Evolutionary conservation across 2,113 vertebrate species (phyloP), one percentile per base, ranked within the genome.

Genomic region (Phodopus roborovskii): DNA sequence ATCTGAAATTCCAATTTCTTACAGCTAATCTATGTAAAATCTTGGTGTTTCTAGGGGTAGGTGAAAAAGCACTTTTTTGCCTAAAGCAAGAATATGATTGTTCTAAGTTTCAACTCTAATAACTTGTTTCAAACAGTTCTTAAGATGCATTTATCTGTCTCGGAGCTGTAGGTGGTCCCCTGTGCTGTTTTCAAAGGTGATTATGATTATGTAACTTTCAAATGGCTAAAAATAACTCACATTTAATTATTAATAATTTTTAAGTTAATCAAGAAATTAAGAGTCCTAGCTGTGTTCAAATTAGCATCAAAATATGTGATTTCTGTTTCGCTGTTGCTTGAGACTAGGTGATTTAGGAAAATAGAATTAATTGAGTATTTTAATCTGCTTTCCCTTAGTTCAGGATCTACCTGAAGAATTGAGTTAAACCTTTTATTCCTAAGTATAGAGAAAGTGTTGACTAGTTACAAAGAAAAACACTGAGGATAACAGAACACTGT

Each of bases 231-330:
- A 48, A 82, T 79, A n/a, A 75, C 73, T 91, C 28, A 58, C 30
- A 90, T 83, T 48, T 19, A 28, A 79, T 45, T 92, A 50, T 19
- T 60, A 92, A 56, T 62, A 60, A 48, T 79, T 60, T 94, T 88
- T 73, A 94, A 96, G 93, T 81, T 92, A 71, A 74, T 88, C 8
- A 94, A 79, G 58, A 84, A 96, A 84, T 20, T 75, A 92, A 92
- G 3, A 4, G 22, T 77, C 22, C 33, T 30, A 82, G 11, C 50
- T 92, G 20, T 74, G 3, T 28, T 36, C 28, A 75, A 78, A 79
- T 90, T 66, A 87, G 19, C 33, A 70, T 78, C 84, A n/a, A 91
- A 68, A 68, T 87, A 85, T 83, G 45, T 11, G 24, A 33, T 86
- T 56, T 94, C 20, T 83, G 48, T 86, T 88, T 73, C 56, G 82